Evolutionary conservation across 2,888 invertebrate species (phyloP).

Genomic region (Elegia similella): DNA sequence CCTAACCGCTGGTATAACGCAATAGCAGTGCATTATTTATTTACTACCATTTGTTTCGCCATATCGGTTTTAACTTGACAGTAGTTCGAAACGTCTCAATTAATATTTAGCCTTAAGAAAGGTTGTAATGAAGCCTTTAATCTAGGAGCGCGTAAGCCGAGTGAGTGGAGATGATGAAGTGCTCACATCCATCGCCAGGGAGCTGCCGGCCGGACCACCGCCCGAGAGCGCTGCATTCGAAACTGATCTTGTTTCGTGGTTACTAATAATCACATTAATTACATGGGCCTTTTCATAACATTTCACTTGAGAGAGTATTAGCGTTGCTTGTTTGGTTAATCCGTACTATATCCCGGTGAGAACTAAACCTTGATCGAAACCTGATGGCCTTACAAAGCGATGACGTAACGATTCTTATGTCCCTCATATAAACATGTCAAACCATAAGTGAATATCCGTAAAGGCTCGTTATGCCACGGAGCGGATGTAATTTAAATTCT

Average conservation of each 20-base stretch:
- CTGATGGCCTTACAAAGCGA: slow-evolving; percentile 34
- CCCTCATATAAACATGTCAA: slow-evolving; percentile 18
- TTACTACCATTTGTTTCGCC: slow-evolving; percentile 52
- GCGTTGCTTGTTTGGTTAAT: slow-evolving; percentile 67
- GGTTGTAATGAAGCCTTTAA: slow-evolving; percentile 68
- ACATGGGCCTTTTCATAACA: slow-evolving; percentile 57
- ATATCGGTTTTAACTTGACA: slow-evolving; percentile 52
- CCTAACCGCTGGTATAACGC: slow-evolving; percentile 46
- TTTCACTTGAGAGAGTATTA: slow-evolving; percentile 73
- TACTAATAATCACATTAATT: slow-evolving; percentile 63
- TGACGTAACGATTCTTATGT: slow-evolving; percentile 24
- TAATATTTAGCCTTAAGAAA: slow-evolving; percentile 79
- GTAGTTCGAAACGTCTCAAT: slow-evolving; percentile 76
- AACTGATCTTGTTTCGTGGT: slow-evolving; percentile 38
- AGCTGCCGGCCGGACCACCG: slow-evolving; percentile 58
- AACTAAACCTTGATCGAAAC: slow-evolving; percentile 48
- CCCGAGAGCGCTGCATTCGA: slow-evolving; percentile 34
- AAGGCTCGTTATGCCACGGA: slow-evolving; percentile 14
- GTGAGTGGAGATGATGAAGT: slow-evolving; percentile 71
- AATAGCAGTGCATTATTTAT: slow-evolving; percentile 53
- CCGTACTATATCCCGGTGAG: slow-evolving; percentile 52
- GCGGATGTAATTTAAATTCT: slow-evolving; percentile 21
- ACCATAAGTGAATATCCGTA: slow-evolving; percentile 17
- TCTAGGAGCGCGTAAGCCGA: slow-evolving; percentile 76
- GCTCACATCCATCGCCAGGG: slow-evolving; percentile 55